A percentile compares a stretch with the other conserved stretches of the same genome.
Evolutionary conservation across 2,888 invertebrate species (phyloP).

Genomic region (Lycia hirtaria): DNA sequence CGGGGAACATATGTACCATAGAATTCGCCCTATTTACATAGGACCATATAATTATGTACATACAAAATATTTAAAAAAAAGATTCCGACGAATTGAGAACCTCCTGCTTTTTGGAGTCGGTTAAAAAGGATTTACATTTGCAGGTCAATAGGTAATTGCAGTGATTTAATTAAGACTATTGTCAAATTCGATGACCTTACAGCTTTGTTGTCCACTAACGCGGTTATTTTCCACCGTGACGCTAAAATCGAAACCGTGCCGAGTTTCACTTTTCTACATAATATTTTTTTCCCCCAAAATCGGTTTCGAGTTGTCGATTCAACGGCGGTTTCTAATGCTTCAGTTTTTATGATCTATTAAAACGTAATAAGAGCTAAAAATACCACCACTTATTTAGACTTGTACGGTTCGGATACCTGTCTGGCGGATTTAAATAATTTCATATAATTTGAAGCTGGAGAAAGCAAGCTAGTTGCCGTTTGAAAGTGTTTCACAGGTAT

Average conservation of each 20-base stretch:
- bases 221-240: conserved; percentile 28
- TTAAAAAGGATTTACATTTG: background rate
- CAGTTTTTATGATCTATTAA: conserved; percentile 42
- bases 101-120: no score
- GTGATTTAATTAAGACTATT: conserved; percentile 11
- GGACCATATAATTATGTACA: no score
- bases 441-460: conserved; percentile 38
- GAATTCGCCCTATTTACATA: no score
- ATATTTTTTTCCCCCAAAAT: conserved; percentile 54
- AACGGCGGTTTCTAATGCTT: conserved; percentile 28
- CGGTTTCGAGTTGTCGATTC: conserved; percentile 37
- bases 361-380: conserved; percentile 24
- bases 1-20: no score
- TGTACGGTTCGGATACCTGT: conserved; percentile 19
- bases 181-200: conserved; percentile 19
- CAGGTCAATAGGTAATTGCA: conserved; percentile 5
- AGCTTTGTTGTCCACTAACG: conserved; percentile 8
- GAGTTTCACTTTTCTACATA: conserved; percentile 55
- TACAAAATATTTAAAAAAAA: background rate
- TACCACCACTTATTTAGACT: conserved; percentile 15
- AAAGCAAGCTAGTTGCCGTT: conserved; percentile 51
- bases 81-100: no score
- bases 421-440: conserved; percentile 33
- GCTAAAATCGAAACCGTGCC: conserved; percentile 59
- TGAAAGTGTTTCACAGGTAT: conserved; percentile 48